Evolutionary conservation across 2,797 vertebrate genomes (phyloP), one percentile per base, ranked within the genome.

Genomic region (Apogon talboti): DNA sequence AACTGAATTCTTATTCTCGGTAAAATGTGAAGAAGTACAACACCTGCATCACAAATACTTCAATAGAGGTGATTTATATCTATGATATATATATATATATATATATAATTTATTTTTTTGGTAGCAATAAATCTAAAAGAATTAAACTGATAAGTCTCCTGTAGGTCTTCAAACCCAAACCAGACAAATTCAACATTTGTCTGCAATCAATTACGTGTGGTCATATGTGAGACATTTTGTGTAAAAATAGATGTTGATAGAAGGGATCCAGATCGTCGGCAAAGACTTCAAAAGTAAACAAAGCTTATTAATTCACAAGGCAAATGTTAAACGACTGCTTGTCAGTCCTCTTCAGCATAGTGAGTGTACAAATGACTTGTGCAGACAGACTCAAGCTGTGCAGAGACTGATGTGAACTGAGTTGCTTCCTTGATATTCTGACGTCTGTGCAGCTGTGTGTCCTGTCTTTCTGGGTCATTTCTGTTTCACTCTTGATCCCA

Each of bases 401-500:
- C 11, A 7, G 14, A 46, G 74, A 55, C 55, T 66, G 66, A 87
- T 84, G 60, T 48, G 52, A 72, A 66, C 76, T 6, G 48, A 82
- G 71, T 63, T 58, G 60, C 64, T 64, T 71, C 61, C 63, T 79
- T 74, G 76, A 82, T 84, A 82, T 82, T 82, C 79, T 84, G 82
- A 91, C 60, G 60, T 86, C 73, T 61, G 66, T 78, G 69, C 85
- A 87, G 86, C 73, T 87, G 86, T 71, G 79, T 55, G 83, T 87
- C 85, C 81, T 81, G 79, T 66, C 87, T 90, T 90, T 91, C 86
- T 89, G 87, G 88, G 88, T 91, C 87, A 88, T 87, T 90, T 88
- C 79, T 79, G 76, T 78, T 87, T 81, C 42, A 5, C 74, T 74
- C 28, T 6, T 61, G 42, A 69, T 88, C 87, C 85, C 87, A 45